Evolutionary conservation across 2,797 vertebrate genomes (phyloP), one percentile per base, ranked within the genome.

Genomic region (Chanos chanos): DNA sequence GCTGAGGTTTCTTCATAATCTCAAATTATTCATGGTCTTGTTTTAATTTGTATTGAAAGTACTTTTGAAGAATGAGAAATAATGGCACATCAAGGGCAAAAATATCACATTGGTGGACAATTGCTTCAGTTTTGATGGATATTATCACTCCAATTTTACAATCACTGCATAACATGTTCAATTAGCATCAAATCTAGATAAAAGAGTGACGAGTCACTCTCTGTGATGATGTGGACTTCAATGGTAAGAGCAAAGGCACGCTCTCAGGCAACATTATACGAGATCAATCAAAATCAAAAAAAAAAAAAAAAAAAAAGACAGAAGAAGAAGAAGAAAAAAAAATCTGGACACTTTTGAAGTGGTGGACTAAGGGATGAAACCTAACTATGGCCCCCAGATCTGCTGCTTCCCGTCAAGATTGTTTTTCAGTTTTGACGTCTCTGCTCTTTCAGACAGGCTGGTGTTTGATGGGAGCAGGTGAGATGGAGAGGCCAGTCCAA

Each of bases 261-360:
- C 62, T 71, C 59, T 70, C 54, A 68, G 71, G 68, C 55, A 31
- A 45, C 51, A 66, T 69, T 76, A 68, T 45, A 10, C 8, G 7
- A 77, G 73, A 77, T 76, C 75, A 76, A 73, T 70, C 64, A 40
- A 8, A 51, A 40, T 55, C 41, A 70, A 45, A 18, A 58, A 16
- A 16, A 45, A 55, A 52, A 45, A 24, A 48, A 48, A 61, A 50
- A 16, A 16, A 36, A 55, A 16, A 16, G 47, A 33, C 53, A 63
- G 57, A 45, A 48, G 54, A 64, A 30, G 36, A 37, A 50, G 8
- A 40, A 33, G 16, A 21, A 62, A 66, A 62, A 74, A 61, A 73
- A 62, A 74, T 70, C 62, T 70, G 74, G 72, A 74, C 70, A 74
- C 56, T 47, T 75, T 72, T 79, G 71, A 73, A 73, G 75, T 60